Conservation (phyloP, 1,140 invertebrate species). For the Drosophila bocki region DNA sequence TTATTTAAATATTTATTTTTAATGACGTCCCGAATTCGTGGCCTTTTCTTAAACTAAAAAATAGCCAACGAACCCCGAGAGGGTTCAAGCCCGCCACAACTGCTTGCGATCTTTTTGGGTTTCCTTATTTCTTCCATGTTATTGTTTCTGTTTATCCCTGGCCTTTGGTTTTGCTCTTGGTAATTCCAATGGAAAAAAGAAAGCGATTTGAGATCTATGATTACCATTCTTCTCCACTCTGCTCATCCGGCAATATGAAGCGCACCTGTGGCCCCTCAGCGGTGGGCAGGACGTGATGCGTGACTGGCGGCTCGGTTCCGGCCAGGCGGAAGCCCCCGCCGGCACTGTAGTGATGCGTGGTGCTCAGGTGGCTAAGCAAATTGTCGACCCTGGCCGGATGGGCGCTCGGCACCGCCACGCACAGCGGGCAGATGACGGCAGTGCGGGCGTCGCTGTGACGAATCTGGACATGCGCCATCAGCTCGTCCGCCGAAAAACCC, state of each 20-base stretch:
- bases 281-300: background rate
- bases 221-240: no score
- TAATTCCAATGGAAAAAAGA: no score
- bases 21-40: no score
- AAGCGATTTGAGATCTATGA: no score
- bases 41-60: background rate
- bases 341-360: conserved; percentile 11
- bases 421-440: conserved; percentile 60
- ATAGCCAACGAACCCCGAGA: background rate
- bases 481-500: conserved; percentile 28
- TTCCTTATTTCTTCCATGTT: background rate
- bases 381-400: conserved; percentile 11
- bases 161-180: background rate
- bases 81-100: background rate
- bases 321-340: background rate
- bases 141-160: background rate
- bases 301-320: background rate
- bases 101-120: background rate
- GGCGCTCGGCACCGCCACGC: conserved; percentile 36
- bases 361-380: conserved; percentile 27
- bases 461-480: conserved; percentile 35
- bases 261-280: conserved; percentile 18
- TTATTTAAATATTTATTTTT: no score
- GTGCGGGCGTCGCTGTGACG: conserved; percentile 22
- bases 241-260: background rate